Percentiles rank a stretch among this genome's conserved stretches.
phyloP scores from a whole-genome alignment of 2,888 invertebrate genomes.

The Odontomyia ornata region DNA sequence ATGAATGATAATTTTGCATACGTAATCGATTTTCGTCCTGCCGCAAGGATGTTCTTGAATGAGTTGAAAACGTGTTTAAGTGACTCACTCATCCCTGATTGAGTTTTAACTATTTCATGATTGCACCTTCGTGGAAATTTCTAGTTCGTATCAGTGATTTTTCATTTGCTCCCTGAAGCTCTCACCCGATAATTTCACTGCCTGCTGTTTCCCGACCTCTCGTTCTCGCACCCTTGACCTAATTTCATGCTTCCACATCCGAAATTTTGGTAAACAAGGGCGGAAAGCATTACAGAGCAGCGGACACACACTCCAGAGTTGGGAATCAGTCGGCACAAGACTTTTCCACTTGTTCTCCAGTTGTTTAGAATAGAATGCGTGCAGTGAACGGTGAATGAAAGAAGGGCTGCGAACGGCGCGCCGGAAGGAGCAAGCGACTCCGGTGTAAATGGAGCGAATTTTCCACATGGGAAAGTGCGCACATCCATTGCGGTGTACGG shows the following conservation, averaged over 20 bases:
- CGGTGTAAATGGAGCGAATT: slow-evolving; percentile 1
- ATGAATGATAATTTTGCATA: background rate
- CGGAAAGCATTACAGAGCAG: background rate
- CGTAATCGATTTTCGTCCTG: slow-evolving; percentile 36
- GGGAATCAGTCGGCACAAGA: slow-evolving; percentile 17
- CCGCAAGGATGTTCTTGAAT: slow-evolving; percentile 8
- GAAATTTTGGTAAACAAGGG: slow-evolving; percentile 42
- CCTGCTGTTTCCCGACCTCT: slow-evolving; percentile 38
- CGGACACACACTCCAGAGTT: slow-evolving; percentile 12
- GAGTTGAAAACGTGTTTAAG: background rate
- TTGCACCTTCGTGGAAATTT: background rate
- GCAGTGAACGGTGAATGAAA: background rate
- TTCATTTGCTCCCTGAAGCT: background rate
- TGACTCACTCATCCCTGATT: background rate
- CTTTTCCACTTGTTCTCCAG: slow-evolving; percentile 33
- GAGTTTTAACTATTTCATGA: too few species aligned
- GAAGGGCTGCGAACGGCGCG: background rate
- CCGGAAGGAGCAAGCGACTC: background rate
- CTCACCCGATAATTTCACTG: background rate
- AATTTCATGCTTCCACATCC: slow-evolving; percentile 29
- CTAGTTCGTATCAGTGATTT: background rate
- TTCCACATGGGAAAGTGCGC: slow-evolving; percentile 31
- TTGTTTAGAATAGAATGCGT: slow-evolving; percentile 15
- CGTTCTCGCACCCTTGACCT: slow-evolving; percentile 44
- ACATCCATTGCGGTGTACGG: background rate